Evolutionary conservation across 2,888 invertebrate species (phyloP), one percentile per base, ranked within the genome.

Genomic region (Drosophila atripex): DNA sequence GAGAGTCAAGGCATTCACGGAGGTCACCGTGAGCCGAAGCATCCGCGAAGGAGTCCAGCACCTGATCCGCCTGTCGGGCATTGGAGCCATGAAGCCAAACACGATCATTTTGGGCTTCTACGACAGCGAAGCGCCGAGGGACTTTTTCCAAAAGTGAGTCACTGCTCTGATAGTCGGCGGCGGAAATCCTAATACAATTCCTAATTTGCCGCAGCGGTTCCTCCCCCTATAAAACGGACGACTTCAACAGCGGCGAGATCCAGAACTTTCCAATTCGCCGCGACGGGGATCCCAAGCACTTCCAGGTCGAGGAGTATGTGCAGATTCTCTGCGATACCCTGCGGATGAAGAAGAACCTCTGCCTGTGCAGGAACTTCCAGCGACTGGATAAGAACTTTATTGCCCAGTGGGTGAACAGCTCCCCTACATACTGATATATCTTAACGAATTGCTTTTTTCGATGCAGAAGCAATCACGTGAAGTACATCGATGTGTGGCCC

Each of bases 71-170:
- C 92, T 99, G 66, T 95, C 98, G 0, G 99, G 99, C 3, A 95
- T 99, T 89, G 99, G 99, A 1, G 99, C 99, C 12, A 99, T 99
- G 99, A 99, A 99, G 91, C 99, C 99, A 0, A 99, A 99, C 90
- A 99, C 99, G 0, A 97, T 99, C 64, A 94, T 99, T 35, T 92
- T 99, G 47, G 99, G 99, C 16, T 99, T 98, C 92, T 94, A 97
- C 75, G 99, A 99, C 89, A 93, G 94, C 23, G 93, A 95, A 28
- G 88, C 92, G 0, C 95, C 96, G 0, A 92, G 92, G 39, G 97
- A 98, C 90, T 97, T 97, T 91, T 95, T 98, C 71, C 93, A 94
- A 70, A 94, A 93, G 95, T 95, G 77, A 92, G 93, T 91, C 5
- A 43, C 18, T 12, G 11, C 43, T 5, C 35, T n/a, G 35, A 6